A percentile compares a stretch with the other conserved stretches of the same genome.
phyloP scores from a whole-genome alignment of 2,113 vertebrate genomes.

The Benitochromis conjunctus region DNA sequence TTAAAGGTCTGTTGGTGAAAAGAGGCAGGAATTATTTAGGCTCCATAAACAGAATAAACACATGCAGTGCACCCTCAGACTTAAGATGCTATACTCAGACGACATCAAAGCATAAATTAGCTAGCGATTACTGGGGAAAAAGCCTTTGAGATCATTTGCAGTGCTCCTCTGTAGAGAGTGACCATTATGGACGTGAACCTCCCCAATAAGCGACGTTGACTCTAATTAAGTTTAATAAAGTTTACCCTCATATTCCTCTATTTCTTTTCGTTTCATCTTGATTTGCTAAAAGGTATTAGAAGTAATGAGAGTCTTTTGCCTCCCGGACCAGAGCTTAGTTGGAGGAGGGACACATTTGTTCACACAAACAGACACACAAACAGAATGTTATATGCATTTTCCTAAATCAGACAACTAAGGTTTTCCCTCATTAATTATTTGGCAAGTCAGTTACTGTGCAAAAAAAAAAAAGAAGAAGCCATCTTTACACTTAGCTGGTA shows the following conservation, averaged over 20 bases:
- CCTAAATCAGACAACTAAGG: constrained; percentile 56
- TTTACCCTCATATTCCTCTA: constrained; percentile 63
- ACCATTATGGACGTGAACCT: constrained; percentile 65
- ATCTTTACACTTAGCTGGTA: constrained; percentile 36
- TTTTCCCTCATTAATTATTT: constrained; percentile 73
- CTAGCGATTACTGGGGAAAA: constrained; percentile 66
- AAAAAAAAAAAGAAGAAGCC: constrained; percentile 22
- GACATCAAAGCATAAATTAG: constrained; percentile 79
- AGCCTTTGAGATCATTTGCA: constrained; percentile 75
- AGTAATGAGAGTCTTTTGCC: constrained; percentile 77
- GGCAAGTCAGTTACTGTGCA: constrained; percentile 58
- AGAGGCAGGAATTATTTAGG: constrained; percentile 75
- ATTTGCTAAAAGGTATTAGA: constrained; percentile 74
- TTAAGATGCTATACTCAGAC: constrained; percentile 62
- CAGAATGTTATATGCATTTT: constrained; percentile 71
- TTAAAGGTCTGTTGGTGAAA: constrained; percentile 75
- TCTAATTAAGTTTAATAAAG: constrained; percentile 81
- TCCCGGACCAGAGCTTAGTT: constrained; percentile 55
- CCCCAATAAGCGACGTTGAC: constrained; percentile 69
- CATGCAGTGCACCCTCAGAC: constrained; percentile 57
- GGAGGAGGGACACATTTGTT: constrained; percentile 64
- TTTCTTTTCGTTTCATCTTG: constrained; percentile 74
- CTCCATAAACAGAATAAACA: constrained; percentile 76
- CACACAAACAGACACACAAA: constrained; percentile 18
- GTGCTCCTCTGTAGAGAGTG: constrained; percentile 61